phyloP scores from a whole-genome alignment of 1,140 invertebrate species.

The Teleopsis dalmanni region DNA sequence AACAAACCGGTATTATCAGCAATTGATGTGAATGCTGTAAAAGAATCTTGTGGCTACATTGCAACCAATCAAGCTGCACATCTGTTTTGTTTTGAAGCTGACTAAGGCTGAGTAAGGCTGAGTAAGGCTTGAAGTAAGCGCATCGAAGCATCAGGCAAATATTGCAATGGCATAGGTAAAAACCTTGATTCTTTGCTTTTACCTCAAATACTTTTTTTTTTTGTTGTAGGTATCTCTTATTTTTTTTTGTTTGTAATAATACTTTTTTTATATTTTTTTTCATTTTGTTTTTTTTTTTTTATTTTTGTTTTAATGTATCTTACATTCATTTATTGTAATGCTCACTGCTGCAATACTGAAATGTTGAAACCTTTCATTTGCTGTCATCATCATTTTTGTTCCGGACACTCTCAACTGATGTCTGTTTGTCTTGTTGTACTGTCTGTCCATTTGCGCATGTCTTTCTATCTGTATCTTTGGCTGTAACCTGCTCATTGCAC shows the following conservation, averaged over 20 bases:
- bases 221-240: not conserved
- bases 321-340: not conserved
- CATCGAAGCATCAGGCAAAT: too few species aligned
- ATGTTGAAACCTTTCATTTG: not conserved
- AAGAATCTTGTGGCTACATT: too few species aligned
- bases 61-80: too few species aligned
- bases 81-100: too few species aligned
- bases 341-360: not conserved
- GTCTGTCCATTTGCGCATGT: not conserved
- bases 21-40: too few species aligned
- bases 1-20: too few species aligned
- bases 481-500: too few species aligned
- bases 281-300: not conserved
- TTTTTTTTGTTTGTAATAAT: not conserved
- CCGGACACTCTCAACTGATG: not conserved
- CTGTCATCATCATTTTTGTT: not conserved
- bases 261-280: not conserved
- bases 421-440: not conserved
- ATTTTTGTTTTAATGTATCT: not conserved
- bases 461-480: not conserved
- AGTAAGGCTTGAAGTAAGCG: too few species aligned
- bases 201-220: conserved; percentile 13
- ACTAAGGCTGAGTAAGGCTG: too few species aligned
- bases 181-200: too few species aligned
- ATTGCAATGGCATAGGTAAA: too few species aligned